phyloP scores from a whole-genome alignment of 2,888 invertebrate species.

The Ectemnius cavifrons region DNA sequence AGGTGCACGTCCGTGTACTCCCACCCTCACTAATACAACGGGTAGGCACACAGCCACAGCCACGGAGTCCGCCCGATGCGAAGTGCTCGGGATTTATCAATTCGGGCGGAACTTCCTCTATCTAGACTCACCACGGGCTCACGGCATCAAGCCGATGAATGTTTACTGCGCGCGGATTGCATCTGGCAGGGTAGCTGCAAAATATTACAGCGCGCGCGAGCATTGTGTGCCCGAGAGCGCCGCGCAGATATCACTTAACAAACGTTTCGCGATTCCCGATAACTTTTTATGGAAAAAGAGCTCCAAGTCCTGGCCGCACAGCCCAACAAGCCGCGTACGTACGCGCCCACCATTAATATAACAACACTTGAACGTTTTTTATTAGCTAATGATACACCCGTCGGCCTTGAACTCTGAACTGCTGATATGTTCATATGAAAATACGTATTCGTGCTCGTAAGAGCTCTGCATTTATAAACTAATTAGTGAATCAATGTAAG shows the following conservation, averaged over 20 bases:
- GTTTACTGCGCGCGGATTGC: constrained; percentile 59
- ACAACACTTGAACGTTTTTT: constrained; percentile 39
- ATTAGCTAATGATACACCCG: constrained; percentile 49
- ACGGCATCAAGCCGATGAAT: constrained; percentile 53
- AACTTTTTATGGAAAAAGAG: constrained; percentile 49
- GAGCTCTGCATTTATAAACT: no score
- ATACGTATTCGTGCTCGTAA: no score
- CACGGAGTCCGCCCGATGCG: no score
- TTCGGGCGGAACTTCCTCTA: constrained; percentile 60
- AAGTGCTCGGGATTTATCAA: constrained; percentile 63
- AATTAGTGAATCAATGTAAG: no score
- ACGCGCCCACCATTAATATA: constrained; percentile 39
- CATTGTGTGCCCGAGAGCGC: constrained; percentile 35
- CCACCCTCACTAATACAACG: not conserved
- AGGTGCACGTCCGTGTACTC: constrained; percentile 37
- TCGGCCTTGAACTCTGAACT: constrained; percentile 9
- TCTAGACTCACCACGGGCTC: constrained; percentile 43
- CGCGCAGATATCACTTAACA: constrained; percentile 57
- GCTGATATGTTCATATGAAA: no score
- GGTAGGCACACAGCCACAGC: no score
- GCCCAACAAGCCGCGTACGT: constrained; percentile 23
- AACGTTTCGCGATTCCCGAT: constrained; percentile 43
- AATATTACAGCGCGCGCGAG: constrained; percentile 49
- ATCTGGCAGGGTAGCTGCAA: constrained; percentile 47
- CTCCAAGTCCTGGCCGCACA: constrained; percentile 28